Base-by-base conservation (phyloP, 2,797 vertebrate species). In the Moxostoma hubbsi region DNA sequence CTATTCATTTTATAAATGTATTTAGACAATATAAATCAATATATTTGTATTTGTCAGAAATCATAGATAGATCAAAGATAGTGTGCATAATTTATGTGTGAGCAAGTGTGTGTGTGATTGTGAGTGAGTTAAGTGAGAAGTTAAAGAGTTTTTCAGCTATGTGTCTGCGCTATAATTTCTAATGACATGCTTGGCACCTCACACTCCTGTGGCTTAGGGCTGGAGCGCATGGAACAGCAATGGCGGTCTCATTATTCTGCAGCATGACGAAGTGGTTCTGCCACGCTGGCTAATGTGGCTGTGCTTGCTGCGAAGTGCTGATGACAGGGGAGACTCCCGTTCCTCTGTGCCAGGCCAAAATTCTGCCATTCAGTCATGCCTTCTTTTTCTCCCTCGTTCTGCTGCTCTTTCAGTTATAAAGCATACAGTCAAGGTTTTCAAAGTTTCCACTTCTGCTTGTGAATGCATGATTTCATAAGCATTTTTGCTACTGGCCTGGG, bases 261-360 rank as follows among this genome's bases (percentile, higher is more conserved):
- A 47, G 79, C 79, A 47, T 85, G 84, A 81, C 67, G 8, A 70
- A 77, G 79, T 53, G 73, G 64, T 75, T 77, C 51, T 73, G 64
- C 57, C 47, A 69, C 49, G 24, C 67, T 70, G 63, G 12, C 77
- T 85, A 82, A 85, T 77, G 53, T 80, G 65, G 69, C 67, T 69
- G 54, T 7, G 18, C 16, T 82, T 71, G 58, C 46, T 77, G 45
- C 82, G 75, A 83, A 83, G 75, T 73, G n/a, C 68, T 81, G 77
- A 84, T 83, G 80, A 80, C 54, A 77, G n/a, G 59, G 72, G 54
- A 69, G 46, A 18, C 47, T 70, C 49, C 46, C 53, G 1, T 54
- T 81, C 59, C 24, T 67, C 69, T 59, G 61, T 76, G 24, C 49
- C 59, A 4, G 0, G 50, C 51, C 47, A 61, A 62, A 66, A 61